Conservation (phyloP, 1,140 invertebrate genomes). For the Aphaenogaster ashmeadi region DNA sequence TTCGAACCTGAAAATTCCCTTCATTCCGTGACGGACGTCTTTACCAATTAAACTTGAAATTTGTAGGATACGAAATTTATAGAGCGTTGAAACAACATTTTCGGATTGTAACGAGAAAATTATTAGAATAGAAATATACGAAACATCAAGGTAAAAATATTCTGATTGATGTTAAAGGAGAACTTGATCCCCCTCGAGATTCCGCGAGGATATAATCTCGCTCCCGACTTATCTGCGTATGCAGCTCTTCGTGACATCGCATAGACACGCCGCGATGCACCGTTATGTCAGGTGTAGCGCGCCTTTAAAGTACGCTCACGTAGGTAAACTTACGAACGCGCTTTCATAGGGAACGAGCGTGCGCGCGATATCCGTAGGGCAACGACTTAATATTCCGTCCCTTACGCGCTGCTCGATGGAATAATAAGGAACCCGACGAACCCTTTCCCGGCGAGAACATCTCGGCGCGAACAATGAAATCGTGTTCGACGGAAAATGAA, state of each 20-base stretch:
- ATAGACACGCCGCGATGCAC: slow-evolving; percentile 40
- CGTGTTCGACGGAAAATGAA: background rate
- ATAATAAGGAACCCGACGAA: slow-evolving; percentile 72
- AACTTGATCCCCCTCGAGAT: background rate
- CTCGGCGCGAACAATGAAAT: slow-evolving; percentile 7
- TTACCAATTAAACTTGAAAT: background rate
- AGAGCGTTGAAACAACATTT: slow-evolving; percentile 12
- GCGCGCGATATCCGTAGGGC: slow-evolving; percentile 59
- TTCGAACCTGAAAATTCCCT: no score
- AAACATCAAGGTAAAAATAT: background rate
- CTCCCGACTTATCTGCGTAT: background rate
- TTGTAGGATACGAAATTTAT: background rate
- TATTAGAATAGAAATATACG: background rate
- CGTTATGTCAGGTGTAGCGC: slow-evolving; percentile 67
- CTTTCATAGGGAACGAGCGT: slow-evolving; percentile 67
- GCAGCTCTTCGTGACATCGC: background rate
- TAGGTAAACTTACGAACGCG: slow-evolving; percentile 74
- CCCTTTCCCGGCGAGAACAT: slow-evolving; percentile 16
- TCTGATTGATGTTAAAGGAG: background rate
- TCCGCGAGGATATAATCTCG: slow-evolving; percentile 12
- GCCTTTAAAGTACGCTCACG: slow-evolving; percentile 75
- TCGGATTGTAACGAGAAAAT: background rate
- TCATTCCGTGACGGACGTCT: no score
- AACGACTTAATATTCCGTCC: slow-evolving; percentile 74
- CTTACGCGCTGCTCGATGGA: slow-evolving; percentile 68